Conservation (phyloP, 2,797 vertebrate species). For the Xiphorhynchus erythropygius region DNA sequence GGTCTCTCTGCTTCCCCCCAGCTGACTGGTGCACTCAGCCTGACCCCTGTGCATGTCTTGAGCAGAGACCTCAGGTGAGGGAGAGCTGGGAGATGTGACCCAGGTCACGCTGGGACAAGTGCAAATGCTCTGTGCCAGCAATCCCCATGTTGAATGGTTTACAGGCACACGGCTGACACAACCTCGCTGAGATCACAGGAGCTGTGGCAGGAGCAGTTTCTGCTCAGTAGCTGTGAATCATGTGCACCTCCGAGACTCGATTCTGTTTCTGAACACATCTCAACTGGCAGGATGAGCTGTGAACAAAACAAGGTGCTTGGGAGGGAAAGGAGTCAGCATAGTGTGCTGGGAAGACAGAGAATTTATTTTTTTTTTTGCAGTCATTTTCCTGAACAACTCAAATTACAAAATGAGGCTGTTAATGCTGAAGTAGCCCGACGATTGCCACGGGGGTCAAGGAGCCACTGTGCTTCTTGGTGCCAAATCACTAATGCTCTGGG, state of each 20-base stretch:
- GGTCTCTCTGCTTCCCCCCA: not conserved
- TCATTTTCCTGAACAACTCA: not conserved
- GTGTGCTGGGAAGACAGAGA: not conserved
- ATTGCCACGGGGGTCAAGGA: not conserved
- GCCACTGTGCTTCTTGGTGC: not conserved
- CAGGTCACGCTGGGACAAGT: not conserved
- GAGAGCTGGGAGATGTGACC: not conserved
- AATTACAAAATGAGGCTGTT: not conserved
- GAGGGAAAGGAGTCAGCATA: not conserved
- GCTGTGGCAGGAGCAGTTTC: not conserved
- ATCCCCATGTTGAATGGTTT: not conserved
- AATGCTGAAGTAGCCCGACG: not conserved
- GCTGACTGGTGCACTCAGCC: not conserved
- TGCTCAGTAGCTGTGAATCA: not conserved
- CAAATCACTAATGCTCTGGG: not conserved
- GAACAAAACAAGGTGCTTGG: not conserved
- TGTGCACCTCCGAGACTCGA: rapidly evolving
- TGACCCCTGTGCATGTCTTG: not conserved
- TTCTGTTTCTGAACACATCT: not conserved
- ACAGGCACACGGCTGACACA: not conserved
- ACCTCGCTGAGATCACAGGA: not conserved
- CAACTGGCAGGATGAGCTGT: not conserved
- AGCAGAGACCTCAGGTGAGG: not conserved
- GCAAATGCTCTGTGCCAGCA: not conserved
- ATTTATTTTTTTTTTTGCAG: not conserved